Conservation (phyloP, 2,888 invertebrate species). For the Portevinia maculata region DNA sequence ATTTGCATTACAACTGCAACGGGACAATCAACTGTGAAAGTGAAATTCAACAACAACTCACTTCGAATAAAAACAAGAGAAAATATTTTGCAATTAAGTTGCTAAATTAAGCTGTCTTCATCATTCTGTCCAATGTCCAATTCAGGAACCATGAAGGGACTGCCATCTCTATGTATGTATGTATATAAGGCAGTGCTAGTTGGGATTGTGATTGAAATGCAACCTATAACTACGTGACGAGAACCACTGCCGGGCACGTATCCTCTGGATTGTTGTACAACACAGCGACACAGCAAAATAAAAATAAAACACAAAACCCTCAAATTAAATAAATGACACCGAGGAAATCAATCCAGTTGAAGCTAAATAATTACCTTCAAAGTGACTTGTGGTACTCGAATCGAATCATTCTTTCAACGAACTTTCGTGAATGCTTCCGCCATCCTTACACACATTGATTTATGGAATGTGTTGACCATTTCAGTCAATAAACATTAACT, state of each 20-base stretch:
- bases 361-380: constrained; percentile 64
- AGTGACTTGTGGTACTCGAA: constrained; percentile 34
- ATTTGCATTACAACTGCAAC: constrained; percentile 70
- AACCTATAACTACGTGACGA: constrained; percentile 33
- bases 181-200: too few relatives aligned
- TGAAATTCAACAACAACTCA: constrained; percentile 31
- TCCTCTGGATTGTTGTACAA: too few relatives aligned
- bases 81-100: constrained; percentile 73
- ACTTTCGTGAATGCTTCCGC: constrained; percentile 9
- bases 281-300: too few relatives aligned
- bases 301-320: constrained; percentile 6
- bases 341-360: constrained; percentile 53
- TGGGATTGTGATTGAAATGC: constrained; percentile 52
- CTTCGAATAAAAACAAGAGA: constrained; percentile 42
- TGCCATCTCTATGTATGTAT: too few relatives aligned
- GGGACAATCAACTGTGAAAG: constrained; percentile 56
- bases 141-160: constrained; percentile 18
- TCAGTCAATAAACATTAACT: constrained; percentile 44
- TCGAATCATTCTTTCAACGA: constrained; percentile 10
- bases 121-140: constrained; percentile 54
- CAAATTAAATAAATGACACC: constrained; percentile 50
- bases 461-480: constrained; percentile 43
- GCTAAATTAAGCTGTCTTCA: constrained; percentile 69
- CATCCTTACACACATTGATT: constrained; percentile 41
- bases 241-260: constrained; percentile 21